These are phyloP conservation scores for Babylonia areolata DNA, from an alignment of 1,140 invertebrate genomes.

Conservation along the genomic window DNA sequence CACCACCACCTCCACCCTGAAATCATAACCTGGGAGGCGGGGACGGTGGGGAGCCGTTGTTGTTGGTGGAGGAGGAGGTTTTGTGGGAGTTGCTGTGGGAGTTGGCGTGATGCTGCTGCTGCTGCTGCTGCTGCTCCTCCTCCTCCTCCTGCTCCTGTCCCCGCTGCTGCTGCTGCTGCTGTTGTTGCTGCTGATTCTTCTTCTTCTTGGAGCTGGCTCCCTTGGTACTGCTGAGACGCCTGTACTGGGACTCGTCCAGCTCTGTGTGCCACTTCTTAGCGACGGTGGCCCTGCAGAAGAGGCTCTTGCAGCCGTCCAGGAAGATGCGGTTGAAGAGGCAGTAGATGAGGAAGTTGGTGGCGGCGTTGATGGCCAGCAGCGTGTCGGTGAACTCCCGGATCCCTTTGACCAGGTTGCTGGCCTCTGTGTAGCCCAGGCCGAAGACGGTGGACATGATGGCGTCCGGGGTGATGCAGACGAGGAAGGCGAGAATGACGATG, in stretches of 20 bases:
- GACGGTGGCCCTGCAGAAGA: constrained; percentile 60
- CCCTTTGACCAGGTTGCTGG: constrained; percentile 75
- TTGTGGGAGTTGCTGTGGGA: constrained; percentile 2
- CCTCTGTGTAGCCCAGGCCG: constrained; percentile 73
- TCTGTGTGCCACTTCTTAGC: constrained; percentile 47
- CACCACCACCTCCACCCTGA: background rate
- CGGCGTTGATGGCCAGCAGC: constrained; percentile 83
- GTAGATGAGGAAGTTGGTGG: constrained; percentile 86
- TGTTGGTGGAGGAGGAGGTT: background rate
- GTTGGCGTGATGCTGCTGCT: background rate
- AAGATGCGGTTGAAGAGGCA: constrained; percentile 87
- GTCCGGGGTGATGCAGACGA: constrained; percentile 85
- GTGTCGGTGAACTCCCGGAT: constrained; percentile 87
- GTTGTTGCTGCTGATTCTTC: background rate
- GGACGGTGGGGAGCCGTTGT: constrained; percentile 25
- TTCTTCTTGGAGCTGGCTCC: background rate
- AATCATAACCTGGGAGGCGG: constrained; percentile 31
- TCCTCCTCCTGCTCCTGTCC: constrained; percentile 15
- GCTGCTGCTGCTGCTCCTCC: background rate
- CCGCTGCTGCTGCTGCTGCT: background rate
- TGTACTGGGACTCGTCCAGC: constrained; percentile 55
- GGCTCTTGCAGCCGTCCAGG: constrained; percentile 71
- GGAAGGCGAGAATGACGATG: constrained; percentile 84
- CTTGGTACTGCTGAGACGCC: constrained; percentile 36
- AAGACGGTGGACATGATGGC: constrained; percentile 79